phyloP scores from a whole-genome alignment of 2,113 vertebrate species.

The Sakesphorus luctuosus region DNA sequence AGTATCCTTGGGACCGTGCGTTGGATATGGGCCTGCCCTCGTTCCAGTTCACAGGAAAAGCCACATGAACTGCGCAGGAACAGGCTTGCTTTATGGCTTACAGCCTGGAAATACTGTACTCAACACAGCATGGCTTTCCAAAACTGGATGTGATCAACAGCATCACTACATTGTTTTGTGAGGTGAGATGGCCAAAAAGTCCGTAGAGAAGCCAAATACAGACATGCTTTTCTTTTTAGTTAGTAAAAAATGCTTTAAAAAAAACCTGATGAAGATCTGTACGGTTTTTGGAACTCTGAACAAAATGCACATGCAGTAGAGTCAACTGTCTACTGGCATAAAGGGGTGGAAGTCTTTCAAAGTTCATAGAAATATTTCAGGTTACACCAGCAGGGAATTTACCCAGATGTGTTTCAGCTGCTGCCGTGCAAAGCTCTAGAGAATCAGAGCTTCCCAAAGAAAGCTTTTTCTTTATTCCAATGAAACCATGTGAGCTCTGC shows the following conservation, averaged over 20 bases:
- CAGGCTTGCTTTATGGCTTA: neutral
- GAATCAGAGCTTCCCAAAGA: neutral
- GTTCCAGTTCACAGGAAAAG: neutral
- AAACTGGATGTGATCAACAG: neutral
- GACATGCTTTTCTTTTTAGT: neutral
- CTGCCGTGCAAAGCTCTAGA: neutral
- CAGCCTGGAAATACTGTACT: constrained; percentile 45
- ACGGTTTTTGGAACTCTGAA: neutral
- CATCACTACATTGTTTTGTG: neutral
- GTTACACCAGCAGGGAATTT: neutral
- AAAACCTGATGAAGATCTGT: neutral
- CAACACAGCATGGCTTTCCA: neutral
- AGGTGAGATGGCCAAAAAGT: neutral
- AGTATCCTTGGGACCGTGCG: neutral
- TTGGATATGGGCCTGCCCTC: constrained; percentile 9
- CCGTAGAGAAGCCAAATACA: constrained; percentile 1
- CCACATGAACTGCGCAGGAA: neutral
- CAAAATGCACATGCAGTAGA: neutral
- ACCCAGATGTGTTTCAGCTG: neutral
- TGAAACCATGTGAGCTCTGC: neutral
- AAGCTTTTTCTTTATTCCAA: neutral
- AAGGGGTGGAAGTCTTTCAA: neutral
- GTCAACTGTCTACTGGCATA: neutral
- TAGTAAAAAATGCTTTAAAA: neutral
- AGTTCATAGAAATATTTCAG: neutral